Percentiles rank a stretch among this genome's conserved stretches.
Evolutionary conservation across 2,888 invertebrate species (phyloP).

Genomic region (Antheraea yamamai): DNA sequence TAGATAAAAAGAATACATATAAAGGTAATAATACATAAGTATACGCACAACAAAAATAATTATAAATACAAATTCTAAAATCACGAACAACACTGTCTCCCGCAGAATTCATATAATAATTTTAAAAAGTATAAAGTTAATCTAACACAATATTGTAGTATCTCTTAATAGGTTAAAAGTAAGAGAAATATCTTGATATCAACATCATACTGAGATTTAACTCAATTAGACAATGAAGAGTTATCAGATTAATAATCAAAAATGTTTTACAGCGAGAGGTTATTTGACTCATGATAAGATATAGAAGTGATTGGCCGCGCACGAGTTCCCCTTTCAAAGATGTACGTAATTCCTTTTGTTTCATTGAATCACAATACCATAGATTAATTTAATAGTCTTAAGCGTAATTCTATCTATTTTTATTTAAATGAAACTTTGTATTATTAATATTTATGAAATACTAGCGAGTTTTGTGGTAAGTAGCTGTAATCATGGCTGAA

Average conservation of each 20-base stretch:
- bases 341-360: not conserved
- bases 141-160: not conserved
- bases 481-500: too few species aligned
- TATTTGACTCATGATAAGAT: constrained; percentile 4
- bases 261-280: constrained; percentile 10
- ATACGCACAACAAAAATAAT: too few species aligned
- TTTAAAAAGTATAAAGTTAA: too few species aligned
- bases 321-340: not conserved
- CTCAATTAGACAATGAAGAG: not conserved
- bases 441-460: not conserved
- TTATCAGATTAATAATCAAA: constrained; percentile 8
- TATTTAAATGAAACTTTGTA: not conserved
- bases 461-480: too few species aligned
- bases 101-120: too few species aligned
- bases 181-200: not conserved
- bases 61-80: too few species aligned
- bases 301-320: not conserved
- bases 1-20: too few species aligned
- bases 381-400: not conserved
- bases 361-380: not conserved
- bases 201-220: not conserved
- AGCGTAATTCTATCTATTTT: not conserved
- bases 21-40: too few species aligned
- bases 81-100: too few species aligned
- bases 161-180: not conserved